Evolutionary conservation across 2,113 vertebrate genomes (phyloP).

Genomic region (Tenebrosternarchus preto): DNA sequence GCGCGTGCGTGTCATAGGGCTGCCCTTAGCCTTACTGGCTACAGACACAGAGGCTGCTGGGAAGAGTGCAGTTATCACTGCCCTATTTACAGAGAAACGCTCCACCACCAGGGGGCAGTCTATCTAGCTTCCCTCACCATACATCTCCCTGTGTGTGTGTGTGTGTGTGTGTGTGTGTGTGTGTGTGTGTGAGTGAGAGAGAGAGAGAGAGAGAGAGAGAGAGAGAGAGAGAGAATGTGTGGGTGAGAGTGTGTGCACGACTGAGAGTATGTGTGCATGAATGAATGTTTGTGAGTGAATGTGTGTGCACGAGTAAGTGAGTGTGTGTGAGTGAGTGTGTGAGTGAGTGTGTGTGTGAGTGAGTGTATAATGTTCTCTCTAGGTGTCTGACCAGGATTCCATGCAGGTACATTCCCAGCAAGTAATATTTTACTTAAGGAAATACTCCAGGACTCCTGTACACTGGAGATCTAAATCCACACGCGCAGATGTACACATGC

Average conservation of each 20-base stretch:
- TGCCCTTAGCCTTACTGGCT: neutral
- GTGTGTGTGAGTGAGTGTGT: neutral
- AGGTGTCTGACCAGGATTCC: too few relatives aligned
- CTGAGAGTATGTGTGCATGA: slow-evolving; percentile 1
- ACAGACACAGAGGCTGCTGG: neutral
- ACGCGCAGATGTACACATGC: too few relatives aligned
- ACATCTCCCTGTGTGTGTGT: neutral
- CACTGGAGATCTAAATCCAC: too few relatives aligned
- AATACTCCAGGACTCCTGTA: too few relatives aligned
- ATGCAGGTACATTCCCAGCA: too few relatives aligned
- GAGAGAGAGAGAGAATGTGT: neutral
- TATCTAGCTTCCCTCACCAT: slow-evolving; percentile 67
- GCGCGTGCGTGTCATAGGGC: neutral
- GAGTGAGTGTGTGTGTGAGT: neutral
- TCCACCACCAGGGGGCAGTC: neutral
- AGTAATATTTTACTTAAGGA: too few relatives aligned
- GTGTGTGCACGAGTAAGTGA: neutral
- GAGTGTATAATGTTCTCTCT: too few relatives aligned
- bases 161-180: neutral
- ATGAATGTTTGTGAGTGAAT: neutral
- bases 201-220: neutral
- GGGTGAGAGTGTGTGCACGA: neutral
- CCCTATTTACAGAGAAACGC: slow-evolving; percentile 40
- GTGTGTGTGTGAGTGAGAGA: neutral
- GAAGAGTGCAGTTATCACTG: neutral